These are phyloP conservation scores for Papio anubis DNA, from an alignment of 2,113 vertebrate genomes.

Conservation along the genomic window DNA sequence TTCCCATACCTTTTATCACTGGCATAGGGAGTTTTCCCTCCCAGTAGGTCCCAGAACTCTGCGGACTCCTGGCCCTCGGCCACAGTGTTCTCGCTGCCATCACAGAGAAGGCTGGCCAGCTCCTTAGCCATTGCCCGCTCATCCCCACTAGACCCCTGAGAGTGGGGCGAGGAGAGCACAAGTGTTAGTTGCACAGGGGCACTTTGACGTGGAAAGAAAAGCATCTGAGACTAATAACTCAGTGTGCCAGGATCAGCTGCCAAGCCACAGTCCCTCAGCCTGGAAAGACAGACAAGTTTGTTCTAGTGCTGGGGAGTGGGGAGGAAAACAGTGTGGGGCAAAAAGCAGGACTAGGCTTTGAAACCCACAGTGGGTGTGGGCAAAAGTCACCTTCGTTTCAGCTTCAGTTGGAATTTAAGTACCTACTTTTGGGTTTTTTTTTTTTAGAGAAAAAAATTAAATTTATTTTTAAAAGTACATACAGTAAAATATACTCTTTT, in stretches of 20 bases:
- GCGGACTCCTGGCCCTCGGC: constrained; percentile 90
- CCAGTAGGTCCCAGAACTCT: constrained; percentile 91
- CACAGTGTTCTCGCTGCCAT: constrained; percentile 82
- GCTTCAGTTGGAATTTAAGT: background rate
- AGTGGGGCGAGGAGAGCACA: background rate
- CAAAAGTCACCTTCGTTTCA: background rate
- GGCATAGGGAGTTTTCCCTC: constrained; percentile 90
- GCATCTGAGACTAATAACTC: background rate
- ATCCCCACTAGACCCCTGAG: constrained; percentile 91
- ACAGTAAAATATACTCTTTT: background rate
- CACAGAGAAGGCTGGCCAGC: constrained; percentile 83
- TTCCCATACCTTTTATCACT: constrained; percentile 87
- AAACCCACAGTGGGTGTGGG: background rate
- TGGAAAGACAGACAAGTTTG: background rate
- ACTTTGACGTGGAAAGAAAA: accelerated
- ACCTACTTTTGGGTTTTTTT: background rate
- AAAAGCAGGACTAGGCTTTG: background rate
- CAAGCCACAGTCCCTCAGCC: background rate
- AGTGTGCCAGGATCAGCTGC: background rate
- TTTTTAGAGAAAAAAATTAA: background rate
- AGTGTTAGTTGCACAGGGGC: background rate
- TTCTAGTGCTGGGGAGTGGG: background rate
- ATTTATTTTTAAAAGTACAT: background rate
- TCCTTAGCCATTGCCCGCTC: constrained; percentile 92
- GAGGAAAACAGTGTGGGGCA: background rate